Conservation (phyloP, 2,888 invertebrate genomes). For the Schizotus pectinicornis region DNA sequence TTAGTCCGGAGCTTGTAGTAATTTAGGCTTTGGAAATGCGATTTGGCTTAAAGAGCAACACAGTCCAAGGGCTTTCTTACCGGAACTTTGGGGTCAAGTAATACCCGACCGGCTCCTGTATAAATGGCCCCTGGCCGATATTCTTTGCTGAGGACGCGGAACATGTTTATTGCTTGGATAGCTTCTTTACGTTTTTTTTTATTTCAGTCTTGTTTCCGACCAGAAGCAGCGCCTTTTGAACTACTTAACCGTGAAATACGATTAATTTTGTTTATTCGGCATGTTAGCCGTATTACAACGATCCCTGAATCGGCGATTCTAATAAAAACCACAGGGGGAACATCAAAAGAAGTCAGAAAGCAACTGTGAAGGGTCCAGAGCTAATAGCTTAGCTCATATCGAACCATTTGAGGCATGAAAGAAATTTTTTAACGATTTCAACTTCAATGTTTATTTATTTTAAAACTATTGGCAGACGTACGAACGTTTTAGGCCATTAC, state of each 20-base stretch:
- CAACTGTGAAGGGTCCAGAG: no score
- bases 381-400: no score
- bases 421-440: no score
- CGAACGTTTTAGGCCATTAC: no score
- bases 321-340: no score
- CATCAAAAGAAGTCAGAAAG: no score
- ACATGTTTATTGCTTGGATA: constrained; percentile 19
- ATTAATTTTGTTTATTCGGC: constrained; percentile 25
- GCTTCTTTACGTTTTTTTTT: constrained; percentile 20
- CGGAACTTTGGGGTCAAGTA: neutral
- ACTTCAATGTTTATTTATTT: no score
- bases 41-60: constrained; percentile 34
- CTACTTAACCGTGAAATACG: constrained; percentile 26
- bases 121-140: constrained; percentile 6
- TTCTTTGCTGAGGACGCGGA: constrained; percentile 14
- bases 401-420: no score
- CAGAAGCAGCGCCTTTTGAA: constrained; percentile 5
- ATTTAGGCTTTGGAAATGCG: constrained; percentile 42
- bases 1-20: constrained; percentile 43
- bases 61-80: constrained; percentile 5
- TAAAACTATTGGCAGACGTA: no score
- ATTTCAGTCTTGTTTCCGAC: constrained; percentile 8
- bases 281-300: constrained; percentile 2
- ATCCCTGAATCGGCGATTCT: no score
- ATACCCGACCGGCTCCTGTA: neutral